phyloP scores from a whole-genome alignment of 1,140 invertebrate species.

The Oreohelix idahoensis region DNA sequence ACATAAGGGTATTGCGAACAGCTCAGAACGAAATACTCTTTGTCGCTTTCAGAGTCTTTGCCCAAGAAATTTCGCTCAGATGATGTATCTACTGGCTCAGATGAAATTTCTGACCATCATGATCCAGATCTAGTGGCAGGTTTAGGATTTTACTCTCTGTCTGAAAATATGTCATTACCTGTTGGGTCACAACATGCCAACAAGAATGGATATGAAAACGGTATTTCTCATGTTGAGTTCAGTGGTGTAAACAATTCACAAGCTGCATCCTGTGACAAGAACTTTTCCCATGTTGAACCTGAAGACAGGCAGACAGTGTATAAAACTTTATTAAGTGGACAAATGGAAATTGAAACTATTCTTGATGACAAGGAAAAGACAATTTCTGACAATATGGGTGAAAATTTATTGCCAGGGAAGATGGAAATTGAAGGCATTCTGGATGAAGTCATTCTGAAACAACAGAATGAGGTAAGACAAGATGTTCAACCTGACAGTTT shows the following conservation, averaged over 20 bases:
- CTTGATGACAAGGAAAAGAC: constrained; percentile 1
- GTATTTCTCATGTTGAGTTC: neutral
- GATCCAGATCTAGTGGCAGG: constrained; percentile 24
- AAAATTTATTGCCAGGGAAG: constrained; percentile 19
- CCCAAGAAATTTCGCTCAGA: constrained; percentile 31
- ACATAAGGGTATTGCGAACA: constrained; percentile 33
- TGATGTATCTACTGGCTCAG: neutral
- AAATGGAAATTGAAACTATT: constrained; percentile 32
- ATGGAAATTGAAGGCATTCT: constrained; percentile 34
- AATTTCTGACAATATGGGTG: constrained; percentile 11
- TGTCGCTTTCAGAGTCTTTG: neutral
- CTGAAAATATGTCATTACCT: neutral
- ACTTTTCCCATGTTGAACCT: neutral
- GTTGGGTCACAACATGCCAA: neutral
- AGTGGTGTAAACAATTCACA: neutral
- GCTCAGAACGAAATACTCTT: constrained; percentile 27
- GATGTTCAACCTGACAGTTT: neutral
- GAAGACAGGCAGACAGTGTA: neutral
- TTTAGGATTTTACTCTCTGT: neutral
- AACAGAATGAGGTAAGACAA: neutral
- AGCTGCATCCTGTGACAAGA: neutral
- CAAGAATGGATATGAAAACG: too few species aligned
- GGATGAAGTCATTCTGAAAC: constrained; percentile 9
- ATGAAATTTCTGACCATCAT: neutral
- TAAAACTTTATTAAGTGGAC: constrained; percentile 23